phyloP scores from a whole-genome alignment of 2,888 invertebrate species.

The Hypolimnas misippus region DNA sequence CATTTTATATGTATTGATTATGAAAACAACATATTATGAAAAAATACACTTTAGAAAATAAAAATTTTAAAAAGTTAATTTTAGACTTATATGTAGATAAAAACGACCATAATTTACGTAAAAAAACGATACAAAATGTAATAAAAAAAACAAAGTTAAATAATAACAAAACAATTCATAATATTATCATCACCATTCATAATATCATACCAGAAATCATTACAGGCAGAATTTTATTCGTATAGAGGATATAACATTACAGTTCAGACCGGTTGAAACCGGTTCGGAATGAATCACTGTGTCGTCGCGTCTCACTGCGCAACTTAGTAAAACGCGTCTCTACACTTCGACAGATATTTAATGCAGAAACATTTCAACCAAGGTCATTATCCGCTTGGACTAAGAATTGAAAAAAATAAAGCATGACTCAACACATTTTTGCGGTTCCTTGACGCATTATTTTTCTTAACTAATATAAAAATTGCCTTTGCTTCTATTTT shows the following conservation, averaged over 20 bases:
- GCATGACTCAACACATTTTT: no score
- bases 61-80: no score
- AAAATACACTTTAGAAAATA: no score
- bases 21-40: no score
- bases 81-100: no score
- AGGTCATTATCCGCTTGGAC: constrained; percentile 2
- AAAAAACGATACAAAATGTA: no score
- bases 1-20: no score
- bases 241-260: constrained; percentile 10
- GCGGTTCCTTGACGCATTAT: no score
- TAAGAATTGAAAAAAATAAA: no score
- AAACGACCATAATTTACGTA: no score
- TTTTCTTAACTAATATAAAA: no score
- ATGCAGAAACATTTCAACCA: background rate
- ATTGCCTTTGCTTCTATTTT: no score
- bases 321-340: constrained; percentile 29
- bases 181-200: background rate
- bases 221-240: constrained; percentile 12
- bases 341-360: background rate
- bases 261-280: constrained; percentile 42
- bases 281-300: constrained; percentile 18
- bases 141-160: background rate
- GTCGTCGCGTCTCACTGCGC: constrained; percentile 34
- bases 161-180: background rate
- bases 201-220: background rate